These are phyloP conservation scores for Calonectris borealis DNA, from an alignment of 2,113 vertebrate species.

Conservation along the genomic window DNA sequence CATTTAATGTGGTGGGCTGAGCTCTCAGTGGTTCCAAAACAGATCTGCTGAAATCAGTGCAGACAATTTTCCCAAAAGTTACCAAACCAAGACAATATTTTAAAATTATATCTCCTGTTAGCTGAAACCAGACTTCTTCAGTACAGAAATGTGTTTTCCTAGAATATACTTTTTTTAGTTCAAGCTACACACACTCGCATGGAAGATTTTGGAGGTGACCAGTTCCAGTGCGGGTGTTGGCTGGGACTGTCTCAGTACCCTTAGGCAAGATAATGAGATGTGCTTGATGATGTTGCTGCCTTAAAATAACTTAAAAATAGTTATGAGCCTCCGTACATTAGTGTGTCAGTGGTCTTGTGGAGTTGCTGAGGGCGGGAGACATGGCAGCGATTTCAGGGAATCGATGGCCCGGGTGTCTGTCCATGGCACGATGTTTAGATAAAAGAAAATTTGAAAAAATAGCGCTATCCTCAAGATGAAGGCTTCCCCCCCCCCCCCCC, in stretches of 20 bases:
- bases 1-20: not conserved
- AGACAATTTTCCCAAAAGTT: not conserved
- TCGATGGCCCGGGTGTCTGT: not conserved
- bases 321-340: not conserved
- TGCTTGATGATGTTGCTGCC: not conserved
- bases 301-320: not conserved
- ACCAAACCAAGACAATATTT: not conserved
- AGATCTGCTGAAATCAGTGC: not conserved
- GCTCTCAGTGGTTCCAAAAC: not conserved
- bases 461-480: fast-evolving
- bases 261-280: not conserved
- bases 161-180: not conserved
- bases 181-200: fast-evolving
- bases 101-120: not conserved
- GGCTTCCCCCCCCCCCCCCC: fast-evolving
- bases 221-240: not conserved
- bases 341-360: not conserved
- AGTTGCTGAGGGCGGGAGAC: not conserved
- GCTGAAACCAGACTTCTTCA: not conserved
- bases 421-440: not conserved
- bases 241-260: not conserved
- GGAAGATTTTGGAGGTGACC: not conserved
- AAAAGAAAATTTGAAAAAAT: not conserved
- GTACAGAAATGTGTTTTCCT: not conserved
- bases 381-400: not conserved